Conservation (phyloP, 1,140 invertebrate species). For the Lethocerus indicus region DNA sequence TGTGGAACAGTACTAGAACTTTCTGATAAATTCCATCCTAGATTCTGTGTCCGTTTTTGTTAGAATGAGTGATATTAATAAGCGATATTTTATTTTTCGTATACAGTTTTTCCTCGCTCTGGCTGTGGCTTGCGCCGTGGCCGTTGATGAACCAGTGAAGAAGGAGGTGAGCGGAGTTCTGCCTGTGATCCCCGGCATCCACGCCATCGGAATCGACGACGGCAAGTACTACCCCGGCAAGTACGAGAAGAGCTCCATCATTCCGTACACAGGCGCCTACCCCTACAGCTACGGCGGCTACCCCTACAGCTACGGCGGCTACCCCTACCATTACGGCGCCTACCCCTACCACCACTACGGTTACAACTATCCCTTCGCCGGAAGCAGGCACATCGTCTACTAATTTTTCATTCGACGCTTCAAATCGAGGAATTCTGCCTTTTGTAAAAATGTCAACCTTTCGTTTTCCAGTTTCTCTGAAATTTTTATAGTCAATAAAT, state of each 20-base stretch:
- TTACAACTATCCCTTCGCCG: too few relatives aligned
- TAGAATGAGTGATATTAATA: too few relatives aligned
- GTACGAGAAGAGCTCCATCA: neutral
- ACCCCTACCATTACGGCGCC: neutral
- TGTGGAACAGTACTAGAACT: too few relatives aligned
- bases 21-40: too few relatives aligned
- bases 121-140: neutral
- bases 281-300: neutral
- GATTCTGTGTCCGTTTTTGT: too few relatives aligned
- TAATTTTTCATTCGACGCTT: too few relatives aligned
- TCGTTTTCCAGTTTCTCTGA: too few relatives aligned
- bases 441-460: too few relatives aligned
- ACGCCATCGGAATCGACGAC: neutral
- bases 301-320: neutral
- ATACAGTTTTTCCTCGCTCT: neutral
- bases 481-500: too few relatives aligned
- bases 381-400: too few relatives aligned
- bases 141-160: neutral
- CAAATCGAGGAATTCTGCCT: too few relatives aligned
- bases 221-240: constrained; percentile 2
- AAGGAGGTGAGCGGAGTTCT: neutral
- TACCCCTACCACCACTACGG: neutral
- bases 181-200: neutral
- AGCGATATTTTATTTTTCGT: neutral
- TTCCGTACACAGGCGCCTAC: too few relatives aligned